Conservation (phyloP, 2,797 vertebrate genomes). For the Poecilia wingei region DNA sequence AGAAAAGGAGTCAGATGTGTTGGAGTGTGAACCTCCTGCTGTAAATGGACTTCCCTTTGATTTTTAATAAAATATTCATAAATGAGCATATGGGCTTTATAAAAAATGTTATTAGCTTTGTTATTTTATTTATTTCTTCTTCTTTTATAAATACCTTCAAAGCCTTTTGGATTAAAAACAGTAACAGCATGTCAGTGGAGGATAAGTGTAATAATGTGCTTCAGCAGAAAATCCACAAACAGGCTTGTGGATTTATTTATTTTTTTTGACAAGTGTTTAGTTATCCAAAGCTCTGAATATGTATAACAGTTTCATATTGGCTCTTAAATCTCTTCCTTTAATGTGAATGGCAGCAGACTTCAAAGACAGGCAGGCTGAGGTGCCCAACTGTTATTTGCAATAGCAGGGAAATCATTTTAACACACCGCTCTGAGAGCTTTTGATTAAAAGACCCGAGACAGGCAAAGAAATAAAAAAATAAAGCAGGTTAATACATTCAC, state of each 20-base stretch:
- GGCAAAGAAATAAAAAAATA: constrained; percentile 57
- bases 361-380: constrained; percentile 56
- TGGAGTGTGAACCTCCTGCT: not conserved
- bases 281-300: constrained; percentile 20
- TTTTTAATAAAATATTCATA: not conserved
- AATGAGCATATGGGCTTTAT: not conserved
- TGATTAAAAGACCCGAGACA: constrained; percentile 64
- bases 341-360: constrained; percentile 54
- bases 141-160: not conserved
- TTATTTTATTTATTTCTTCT: not conserved
- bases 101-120: not conserved
- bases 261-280: constrained; percentile 25
- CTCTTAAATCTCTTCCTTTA: constrained; percentile 32
- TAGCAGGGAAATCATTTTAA: constrained; percentile 50
- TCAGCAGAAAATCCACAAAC: not conserved
- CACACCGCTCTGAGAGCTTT: constrained; percentile 36
- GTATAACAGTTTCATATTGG: constrained; percentile 40
- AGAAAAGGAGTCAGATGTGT: not conserved
- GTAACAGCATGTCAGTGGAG: not conserved
- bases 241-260: constrained; percentile 14
- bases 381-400: constrained; percentile 26
- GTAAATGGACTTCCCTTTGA: not conserved
- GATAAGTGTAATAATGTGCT: constrained; percentile 10
- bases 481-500: constrained; percentile 54
- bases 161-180: constrained; percentile 1